Base-by-base conservation (phyloP, 2,888 invertebrate species). In the Rhimphoctona megacephalus region DNA sequence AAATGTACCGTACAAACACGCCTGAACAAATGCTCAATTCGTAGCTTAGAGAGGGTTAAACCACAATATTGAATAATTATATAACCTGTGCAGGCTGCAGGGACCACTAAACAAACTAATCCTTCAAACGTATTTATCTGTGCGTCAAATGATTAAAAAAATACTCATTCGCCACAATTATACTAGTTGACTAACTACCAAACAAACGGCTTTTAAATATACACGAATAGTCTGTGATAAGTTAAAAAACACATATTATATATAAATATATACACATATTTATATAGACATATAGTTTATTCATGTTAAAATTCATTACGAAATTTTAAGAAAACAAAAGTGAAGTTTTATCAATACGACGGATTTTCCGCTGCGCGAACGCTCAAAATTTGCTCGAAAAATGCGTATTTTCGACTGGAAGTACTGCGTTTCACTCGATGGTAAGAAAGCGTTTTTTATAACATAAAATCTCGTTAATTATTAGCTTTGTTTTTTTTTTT, bases 321-420 rank as follows among this genome's bases (percentile, higher is more conserved):
- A 81, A 77, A 84, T 43, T 80, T 17, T 52, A 25, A 69, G 36
- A 46, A 49, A 22, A 30, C 14, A 33, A 43, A 72, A 77, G 70
- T 81, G 80, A 80, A 76, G 57, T 83, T 80, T n/a, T 57, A 39
- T 66, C 64, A 17, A 70, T 49, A 39, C 64, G 49, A 85, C 57
- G 52, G 22, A 14, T 73, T 36, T 7, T 8, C 39, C 52, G 30
- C 22, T 74, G 22, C 74, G 54, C 19, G 8, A 70, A 69, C 14
- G 61, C 17, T 39, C 52, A 25, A 78, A 81, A 54, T 6, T 76
- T 33, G 74, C 52, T 46, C 39, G 8, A 72, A 87, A 57, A 87
- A 93, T 92, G 92, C 91, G 92, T 82, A 93, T 93, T 86, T 93
- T 93, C 90, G 93, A 91, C 85, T 93, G 93, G 92, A 92, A 93